These are phyloP conservation scores for Ophiothrix spiculata DNA, from an alignment of 35 echinoderm and acorn worm species.

Conservation along the genomic window DNA sequence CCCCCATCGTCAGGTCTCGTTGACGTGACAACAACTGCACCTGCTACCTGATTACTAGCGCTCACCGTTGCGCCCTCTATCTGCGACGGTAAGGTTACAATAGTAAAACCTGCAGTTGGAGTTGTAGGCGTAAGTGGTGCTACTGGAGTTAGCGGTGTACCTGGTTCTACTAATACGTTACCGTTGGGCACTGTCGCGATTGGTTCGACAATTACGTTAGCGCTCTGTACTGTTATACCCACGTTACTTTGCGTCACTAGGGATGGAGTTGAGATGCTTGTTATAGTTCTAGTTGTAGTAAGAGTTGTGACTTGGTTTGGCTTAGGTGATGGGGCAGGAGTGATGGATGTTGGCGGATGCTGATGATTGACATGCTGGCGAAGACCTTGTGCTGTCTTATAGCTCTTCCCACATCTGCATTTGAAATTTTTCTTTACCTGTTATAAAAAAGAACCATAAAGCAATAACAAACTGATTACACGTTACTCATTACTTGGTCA, in stretches of 20 bases:
- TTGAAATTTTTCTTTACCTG: slow-evolving; percentile 96
- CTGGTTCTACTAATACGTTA: slow-evolving; percentile 57
- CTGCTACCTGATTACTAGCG: neutral
- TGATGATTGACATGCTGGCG: slow-evolving; percentile 77
- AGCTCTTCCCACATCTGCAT: slow-evolving; percentile 93
- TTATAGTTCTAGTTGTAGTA: neutral
- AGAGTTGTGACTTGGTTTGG: slow-evolving; percentile 32
- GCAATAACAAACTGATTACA: too few relatives aligned
- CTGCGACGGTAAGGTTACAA: slow-evolving; percentile 78
- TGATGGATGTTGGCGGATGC: slow-evolving; percentile 51
- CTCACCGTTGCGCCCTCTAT: slow-evolving; percentile 19
- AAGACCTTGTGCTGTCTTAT: slow-evolving; percentile 82
- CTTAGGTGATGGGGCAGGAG: slow-evolving; percentile 58
- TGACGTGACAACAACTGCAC: slow-evolving; percentile 7
- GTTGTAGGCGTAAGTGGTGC: slow-evolving; percentile 65
- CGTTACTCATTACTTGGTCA: too few relatives aligned
- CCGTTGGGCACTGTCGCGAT: slow-evolving; percentile 50
- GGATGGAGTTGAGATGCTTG: slow-evolving; percentile 18
- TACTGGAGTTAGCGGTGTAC: slow-evolving; percentile 52
- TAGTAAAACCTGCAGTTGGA: slow-evolving; percentile 56
- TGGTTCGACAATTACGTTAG: slow-evolving; percentile 26
- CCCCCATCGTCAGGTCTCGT: neutral
- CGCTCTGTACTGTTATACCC: slow-evolving; percentile 24
- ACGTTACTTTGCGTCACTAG: neutral
- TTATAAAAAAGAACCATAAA: too few relatives aligned